Base-by-base conservation (phyloP, 2,888 invertebrate species). In the Glaucopsyche alexis region DNA sequence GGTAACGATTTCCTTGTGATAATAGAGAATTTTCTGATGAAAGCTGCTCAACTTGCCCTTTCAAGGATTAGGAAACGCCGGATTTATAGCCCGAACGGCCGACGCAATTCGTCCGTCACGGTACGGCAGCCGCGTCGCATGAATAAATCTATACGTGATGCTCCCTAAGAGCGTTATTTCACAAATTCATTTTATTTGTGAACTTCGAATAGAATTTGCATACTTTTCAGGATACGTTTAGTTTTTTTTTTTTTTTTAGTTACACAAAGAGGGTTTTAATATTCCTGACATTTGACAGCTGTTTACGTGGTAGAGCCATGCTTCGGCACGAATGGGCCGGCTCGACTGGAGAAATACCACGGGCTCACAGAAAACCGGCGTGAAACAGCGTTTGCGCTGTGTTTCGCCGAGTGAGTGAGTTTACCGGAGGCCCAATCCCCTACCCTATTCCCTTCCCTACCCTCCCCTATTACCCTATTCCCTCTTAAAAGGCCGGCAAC, bases 1-100 rank as follows among this genome's bases (percentile, higher is more conserved):
- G 87, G 89, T 91, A 91, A 92, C 90, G 91, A 90, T 92, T 92
- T 91, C 91, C 91, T 90, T 84, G 87, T 89, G 90, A 91, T 91
- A 91, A 91, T 91, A 87, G 90, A 86, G 88, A 91, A 90, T 89
- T 90, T 87, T 90, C 89, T 90, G 90, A 91, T 89, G 90, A 89
- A 92, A 91, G 89, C 89, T 85, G 86, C 83, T 87, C 85, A 82
- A 83, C 85, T 83, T 87, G 86, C 88, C 89, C 85, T 90, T 90
- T 87, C 86, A 87, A 87, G 86, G 89, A 89, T 91, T 87, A 85
- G 87, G 84, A 85, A 85, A 84, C 85, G 83, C 84, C 81, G 83
- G 85, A 90, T 91, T 90, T 90, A 90, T 88, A 83, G 83, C 82
- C 81, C 80, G 82, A 87, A 86, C 84, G 86, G 86, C 84, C 83